phyloP scores from a whole-genome alignment of 2,888 invertebrate genomes.

The Autographa pulchrina region DNA sequence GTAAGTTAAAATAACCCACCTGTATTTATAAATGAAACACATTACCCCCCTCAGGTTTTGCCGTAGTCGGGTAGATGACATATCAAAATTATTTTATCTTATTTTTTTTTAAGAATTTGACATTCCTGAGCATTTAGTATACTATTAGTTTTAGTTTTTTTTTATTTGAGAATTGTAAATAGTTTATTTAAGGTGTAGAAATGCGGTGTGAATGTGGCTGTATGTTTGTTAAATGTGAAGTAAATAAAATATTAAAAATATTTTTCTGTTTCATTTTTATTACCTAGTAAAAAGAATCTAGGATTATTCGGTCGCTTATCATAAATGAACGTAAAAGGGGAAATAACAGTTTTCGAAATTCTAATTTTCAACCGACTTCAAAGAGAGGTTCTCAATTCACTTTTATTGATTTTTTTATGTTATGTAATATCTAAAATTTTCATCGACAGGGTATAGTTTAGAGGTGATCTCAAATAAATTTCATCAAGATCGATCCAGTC shows the following conservation, averaged over 20 bases:
- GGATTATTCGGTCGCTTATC: too few species aligned
- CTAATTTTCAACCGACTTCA: too few species aligned
- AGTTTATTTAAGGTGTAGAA: slow-evolving; percentile 61
- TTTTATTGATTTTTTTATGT: too few species aligned
- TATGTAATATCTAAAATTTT: too few species aligned
- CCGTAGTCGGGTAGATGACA: slow-evolving; percentile 36
- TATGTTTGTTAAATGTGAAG: slow-evolving; percentile 55
- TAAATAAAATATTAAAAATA: slow-evolving; percentile 47
- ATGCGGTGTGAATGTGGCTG: slow-evolving; percentile 62
- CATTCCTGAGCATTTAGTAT: slow-evolving; percentile 84
- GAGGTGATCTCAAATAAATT: too few species aligned
- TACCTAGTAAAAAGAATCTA: neutral
- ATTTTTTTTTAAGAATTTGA: slow-evolving; percentile 62
- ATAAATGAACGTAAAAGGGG: too few species aligned
- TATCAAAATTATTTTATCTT: slow-evolving; percentile 46
- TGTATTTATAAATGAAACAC: slow-evolving; percentile 50
- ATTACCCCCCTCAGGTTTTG: slow-evolving; percentile 12
- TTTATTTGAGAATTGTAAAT: slow-evolving; percentile 69
- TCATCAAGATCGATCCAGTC: too few species aligned
- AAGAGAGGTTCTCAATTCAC: too few species aligned
- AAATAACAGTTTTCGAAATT: too few species aligned
- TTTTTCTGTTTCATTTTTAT: slow-evolving; percentile 27
- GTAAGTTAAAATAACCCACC: slow-evolving; percentile 69
- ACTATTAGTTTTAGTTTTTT: slow-evolving; percentile 61
- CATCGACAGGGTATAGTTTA: too few species aligned